Evolutionary conservation across 1,140 invertebrate genomes (phyloP).

Genomic region (Zaprionus africanus): DNA sequence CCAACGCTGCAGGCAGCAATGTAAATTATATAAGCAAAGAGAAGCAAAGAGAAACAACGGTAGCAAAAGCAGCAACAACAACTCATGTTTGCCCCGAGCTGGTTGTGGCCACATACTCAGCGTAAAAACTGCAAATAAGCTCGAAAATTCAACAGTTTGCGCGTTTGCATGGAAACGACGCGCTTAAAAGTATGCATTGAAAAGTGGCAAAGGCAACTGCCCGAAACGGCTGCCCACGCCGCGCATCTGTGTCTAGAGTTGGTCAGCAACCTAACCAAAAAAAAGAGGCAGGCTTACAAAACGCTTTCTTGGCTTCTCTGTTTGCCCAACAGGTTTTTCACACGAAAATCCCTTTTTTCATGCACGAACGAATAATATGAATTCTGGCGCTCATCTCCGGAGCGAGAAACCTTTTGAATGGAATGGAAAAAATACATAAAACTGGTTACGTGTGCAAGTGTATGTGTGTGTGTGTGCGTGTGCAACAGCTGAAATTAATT

Average conservation of each 20-base stretch:
- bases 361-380: constrained; percentile 24
- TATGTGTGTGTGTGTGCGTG: constrained; percentile 15
- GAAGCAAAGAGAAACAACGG: background rate
- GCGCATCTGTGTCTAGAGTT: constrained; percentile 37
- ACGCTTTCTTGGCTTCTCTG: background rate
- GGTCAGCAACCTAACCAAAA: background rate
- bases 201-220: constrained; percentile 35
- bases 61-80: constrained; percentile 18
- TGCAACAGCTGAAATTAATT: constrained; percentile 66
- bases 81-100: constrained; percentile 31
- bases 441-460: constrained; percentile 17
- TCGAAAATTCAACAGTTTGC: constrained; percentile 70
- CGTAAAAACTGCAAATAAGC: constrained; percentile 56
- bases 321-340: constrained; percentile 10
- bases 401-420: constrained; percentile 4
- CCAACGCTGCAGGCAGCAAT: constrained; percentile 50
- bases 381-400: constrained; percentile 10
- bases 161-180: constrained; percentile 22
- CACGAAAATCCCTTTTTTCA: constrained; percentile 18
- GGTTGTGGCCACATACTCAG: background rate
- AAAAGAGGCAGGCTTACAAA: constrained; percentile 5
- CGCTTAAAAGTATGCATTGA: constrained; percentile 52
- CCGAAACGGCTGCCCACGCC: constrained; percentile 13
- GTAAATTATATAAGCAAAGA: constrained; percentile 66
- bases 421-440: constrained; percentile 5